These are phyloP conservation scores for Tympanoctomys barrerae DNA, from an alignment of 2,797 vertebrate genomes.

Conservation along the genomic window DNA sequence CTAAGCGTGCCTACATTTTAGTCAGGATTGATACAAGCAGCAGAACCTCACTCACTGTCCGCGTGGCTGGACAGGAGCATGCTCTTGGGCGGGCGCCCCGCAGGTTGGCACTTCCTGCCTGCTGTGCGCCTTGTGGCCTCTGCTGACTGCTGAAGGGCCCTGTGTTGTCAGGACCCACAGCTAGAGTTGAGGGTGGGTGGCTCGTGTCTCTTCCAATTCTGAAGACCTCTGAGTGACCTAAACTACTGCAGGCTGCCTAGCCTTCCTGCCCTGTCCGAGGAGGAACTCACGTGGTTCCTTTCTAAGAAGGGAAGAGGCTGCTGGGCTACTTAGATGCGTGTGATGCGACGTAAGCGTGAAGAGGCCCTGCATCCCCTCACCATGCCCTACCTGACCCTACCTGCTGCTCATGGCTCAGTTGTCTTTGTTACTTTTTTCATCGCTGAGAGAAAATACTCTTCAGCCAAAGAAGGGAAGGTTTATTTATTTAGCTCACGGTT, in stretches of 20 bases:
- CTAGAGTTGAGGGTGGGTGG: background rate
- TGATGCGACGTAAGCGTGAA: background rate
- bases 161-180: background rate
- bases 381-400: background rate
- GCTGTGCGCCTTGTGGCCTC: background rate
- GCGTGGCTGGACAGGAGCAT: background rate
- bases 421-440: background rate
- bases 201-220: background rate
- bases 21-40: background rate
- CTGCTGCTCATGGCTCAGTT: background rate
- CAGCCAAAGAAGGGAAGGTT: background rate
- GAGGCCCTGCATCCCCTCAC: background rate
- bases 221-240: background rate
- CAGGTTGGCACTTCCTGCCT: background rate
- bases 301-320: background rate
- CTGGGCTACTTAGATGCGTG: background rate
- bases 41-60: background rate
- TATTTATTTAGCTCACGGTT: background rate
- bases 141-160: background rate
- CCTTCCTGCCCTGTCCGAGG: background rate
- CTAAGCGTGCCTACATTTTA: background rate
- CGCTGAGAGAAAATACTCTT: background rate
- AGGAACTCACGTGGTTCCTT: background rate
- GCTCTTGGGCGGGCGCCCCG: background rate
- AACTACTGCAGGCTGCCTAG: background rate